Percentiles rank a stretch among this genome's conserved stretches.
These are phyloP conservation scores for Baryphthengus martii DNA, from an alignment of 2,113 vertebrate genomes.

Conservation along the genomic window DNA sequence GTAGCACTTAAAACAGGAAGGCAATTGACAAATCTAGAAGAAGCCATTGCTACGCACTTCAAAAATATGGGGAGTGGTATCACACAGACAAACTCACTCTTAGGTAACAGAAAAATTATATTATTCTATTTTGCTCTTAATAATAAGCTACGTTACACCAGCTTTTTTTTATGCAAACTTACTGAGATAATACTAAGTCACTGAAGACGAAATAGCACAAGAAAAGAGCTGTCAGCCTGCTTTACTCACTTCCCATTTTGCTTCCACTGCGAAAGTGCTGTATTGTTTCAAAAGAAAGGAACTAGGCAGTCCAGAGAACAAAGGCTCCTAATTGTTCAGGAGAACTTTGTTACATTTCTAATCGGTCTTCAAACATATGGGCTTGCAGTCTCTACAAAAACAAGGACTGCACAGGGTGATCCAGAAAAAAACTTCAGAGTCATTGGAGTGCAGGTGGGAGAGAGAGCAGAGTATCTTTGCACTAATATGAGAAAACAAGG, in stretches of 20 bases:
- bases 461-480: neutral
- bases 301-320: neutral
- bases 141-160: neutral
- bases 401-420: neutral
- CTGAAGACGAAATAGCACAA: neutral
- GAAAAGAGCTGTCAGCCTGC: constrained; percentile 6
- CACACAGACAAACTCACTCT: neutral
- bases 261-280: neutral
- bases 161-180: neutral
- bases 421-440: neutral
- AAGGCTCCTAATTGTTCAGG: neutral
- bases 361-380: neutral
- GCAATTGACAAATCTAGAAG: neutral
- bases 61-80: neutral
- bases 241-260: neutral
- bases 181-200: neutral
- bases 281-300: constrained; percentile 27
- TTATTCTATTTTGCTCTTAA: neutral
- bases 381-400: neutral
- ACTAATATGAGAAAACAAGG: neutral
- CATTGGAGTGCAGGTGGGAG: neutral
- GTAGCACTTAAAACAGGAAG: neutral
- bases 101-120: neutral
- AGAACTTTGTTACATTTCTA: neutral
- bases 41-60: neutral